Evolutionary conservation across 2,888 invertebrate genomes (phyloP).

Genomic region (Machimus rusticus): DNA sequence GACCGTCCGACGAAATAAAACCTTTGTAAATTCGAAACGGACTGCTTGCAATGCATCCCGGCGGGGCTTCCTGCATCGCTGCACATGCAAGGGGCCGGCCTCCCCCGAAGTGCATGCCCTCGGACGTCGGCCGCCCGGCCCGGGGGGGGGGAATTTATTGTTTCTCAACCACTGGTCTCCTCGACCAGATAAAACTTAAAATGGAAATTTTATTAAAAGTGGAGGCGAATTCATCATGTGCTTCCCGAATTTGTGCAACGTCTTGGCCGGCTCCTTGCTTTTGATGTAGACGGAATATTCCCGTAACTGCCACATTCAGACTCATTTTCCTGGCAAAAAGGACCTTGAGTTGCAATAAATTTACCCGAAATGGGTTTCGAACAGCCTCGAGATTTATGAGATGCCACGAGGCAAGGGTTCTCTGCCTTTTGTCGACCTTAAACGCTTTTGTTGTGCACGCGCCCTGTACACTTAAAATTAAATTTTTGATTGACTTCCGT

Average conservation of each 20-base stretch:
- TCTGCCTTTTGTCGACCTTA: not conserved
- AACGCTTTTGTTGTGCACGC: not conserved
- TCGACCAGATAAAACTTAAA: not conserved
- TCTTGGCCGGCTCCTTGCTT: not conserved
- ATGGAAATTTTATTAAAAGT: constrained; percentile 25
- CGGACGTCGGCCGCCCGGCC: not conserved
- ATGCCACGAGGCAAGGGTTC: not conserved
- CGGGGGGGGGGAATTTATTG: not conserved
- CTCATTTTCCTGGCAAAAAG: not conserved
- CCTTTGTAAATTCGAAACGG: not conserved
- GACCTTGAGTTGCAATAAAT: constrained; percentile 20
- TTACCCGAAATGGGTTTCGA: not conserved
- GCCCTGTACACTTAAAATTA: not conserved
- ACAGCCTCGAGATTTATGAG: not conserved
- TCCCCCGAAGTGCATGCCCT: not conserved
- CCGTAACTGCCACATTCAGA: not conserved
- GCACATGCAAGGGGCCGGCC: not conserved
- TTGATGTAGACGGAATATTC: not conserved
- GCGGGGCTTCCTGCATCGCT: not conserved
- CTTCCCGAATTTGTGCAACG: not conserved
- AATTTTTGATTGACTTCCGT: not conserved
- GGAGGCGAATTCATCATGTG: not conserved
- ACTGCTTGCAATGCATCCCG: not conserved
- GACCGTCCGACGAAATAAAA: not conserved
- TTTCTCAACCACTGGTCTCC: not conserved